Evolutionary conservation across 2,113 vertebrate species (phyloP).

Genomic region (Heterocephalus glaber): DNA sequence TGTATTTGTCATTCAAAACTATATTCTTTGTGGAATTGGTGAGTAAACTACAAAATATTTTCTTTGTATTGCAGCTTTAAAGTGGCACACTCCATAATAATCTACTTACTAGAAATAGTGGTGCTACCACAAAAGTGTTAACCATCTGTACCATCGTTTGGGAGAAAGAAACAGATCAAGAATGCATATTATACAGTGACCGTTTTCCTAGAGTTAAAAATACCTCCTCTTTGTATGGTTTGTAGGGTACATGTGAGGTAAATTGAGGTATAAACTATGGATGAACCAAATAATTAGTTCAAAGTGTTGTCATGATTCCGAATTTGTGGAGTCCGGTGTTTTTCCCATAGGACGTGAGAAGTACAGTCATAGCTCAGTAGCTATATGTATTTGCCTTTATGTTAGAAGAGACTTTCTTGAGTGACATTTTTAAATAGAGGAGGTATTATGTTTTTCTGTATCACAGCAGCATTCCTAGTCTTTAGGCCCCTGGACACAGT

Average conservation of each 20-base stretch:
- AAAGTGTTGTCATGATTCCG: conserved; percentile 80
- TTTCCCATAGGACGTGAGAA: conserved; percentile 83
- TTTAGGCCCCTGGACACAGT: conserved; percentile 70
- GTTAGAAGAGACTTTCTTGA: conserved; percentile 81
- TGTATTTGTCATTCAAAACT: conserved; percentile 46
- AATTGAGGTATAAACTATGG: conserved; percentile 82
- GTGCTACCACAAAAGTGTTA: conserved; percentile 82
- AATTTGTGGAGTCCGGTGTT: conserved; percentile 69
- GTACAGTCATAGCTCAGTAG: conserved; percentile 82
- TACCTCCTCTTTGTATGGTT: conserved; percentile 67
- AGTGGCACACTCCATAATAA: conserved; percentile 82
- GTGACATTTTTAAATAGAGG: conserved; percentile 77
- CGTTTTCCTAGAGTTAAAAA: conserved; percentile 77
- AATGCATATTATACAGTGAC: conserved; percentile 68
- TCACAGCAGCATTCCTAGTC: conserved; percentile 69
- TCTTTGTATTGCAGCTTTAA: conserved; percentile 91
- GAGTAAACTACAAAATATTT: background rate
- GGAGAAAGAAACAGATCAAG: conserved; percentile 73
- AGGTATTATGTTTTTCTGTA: conserved; percentile 80
- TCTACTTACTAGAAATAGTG: conserved; percentile 81
- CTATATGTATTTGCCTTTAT: conserved; percentile 82
- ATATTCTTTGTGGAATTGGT: conserved; percentile 55
- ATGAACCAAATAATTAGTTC: conserved; percentile 70
- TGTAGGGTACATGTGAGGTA: conserved; percentile 79
- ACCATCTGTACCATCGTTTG: conserved; percentile 70